These are phyloP conservation scores for Hecatera dysodea DNA, from an alignment of 2,888 invertebrate genomes.

Conservation along the genomic window DNA sequence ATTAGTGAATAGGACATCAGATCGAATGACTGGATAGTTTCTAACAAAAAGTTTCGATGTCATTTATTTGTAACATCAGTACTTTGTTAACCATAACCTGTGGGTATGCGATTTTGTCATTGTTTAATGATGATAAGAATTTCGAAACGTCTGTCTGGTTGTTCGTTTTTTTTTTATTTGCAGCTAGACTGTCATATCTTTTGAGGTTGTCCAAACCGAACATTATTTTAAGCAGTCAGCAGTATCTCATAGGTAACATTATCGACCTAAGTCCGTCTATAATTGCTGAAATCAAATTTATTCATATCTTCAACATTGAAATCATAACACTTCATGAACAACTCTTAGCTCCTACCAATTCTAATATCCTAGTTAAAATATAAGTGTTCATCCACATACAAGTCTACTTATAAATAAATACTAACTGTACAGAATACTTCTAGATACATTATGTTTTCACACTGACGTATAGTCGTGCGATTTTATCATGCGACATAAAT, in stretches of 20 bases:
- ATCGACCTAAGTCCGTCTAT: no score
- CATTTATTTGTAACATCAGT: conserved; percentile 46
- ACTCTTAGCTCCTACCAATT: neutral
- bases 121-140: conserved; percentile 27
- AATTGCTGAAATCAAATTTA: neutral
- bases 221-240: neutral
- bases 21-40: conserved; percentile 62
- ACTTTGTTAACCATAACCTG: conserved; percentile 28
- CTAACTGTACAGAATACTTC: conserved; percentile 35
- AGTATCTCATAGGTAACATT: neutral
- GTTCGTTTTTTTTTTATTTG: neutral
- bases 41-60: conserved; percentile 22
- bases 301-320: neutral
- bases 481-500: conserved; percentile 63
- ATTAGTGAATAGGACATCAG: conserved; percentile 64
- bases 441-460: conserved; percentile 37
- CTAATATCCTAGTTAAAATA: neutral
- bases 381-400: neutral
- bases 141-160: conserved; percentile 15
- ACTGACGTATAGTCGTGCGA: conserved; percentile 60
- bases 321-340: neutral
- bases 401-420: conserved; percentile 16
- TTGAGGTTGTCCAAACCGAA: neutral
- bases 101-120: conserved; percentile 13
- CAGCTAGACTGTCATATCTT: neutral